phyloP scores from a whole-genome alignment of 2,113 vertebrate species.

The Natator depressus region DNA sequence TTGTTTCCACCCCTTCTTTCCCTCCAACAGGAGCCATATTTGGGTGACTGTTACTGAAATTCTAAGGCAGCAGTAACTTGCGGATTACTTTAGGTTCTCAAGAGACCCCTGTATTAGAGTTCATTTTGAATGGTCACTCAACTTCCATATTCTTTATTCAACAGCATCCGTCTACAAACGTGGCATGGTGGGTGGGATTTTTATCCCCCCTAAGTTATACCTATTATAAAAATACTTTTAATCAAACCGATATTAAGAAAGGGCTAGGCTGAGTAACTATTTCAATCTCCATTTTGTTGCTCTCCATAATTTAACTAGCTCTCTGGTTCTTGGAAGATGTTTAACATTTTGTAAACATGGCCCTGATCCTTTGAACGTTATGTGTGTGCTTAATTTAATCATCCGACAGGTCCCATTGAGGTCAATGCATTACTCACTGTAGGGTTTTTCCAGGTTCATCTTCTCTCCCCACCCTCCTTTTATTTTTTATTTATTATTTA shows the following conservation, averaged over 20 bases:
- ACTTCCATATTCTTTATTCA: background rate
- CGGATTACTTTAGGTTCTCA: background rate
- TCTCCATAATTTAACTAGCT: fast-evolving
- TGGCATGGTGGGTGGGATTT: background rate
- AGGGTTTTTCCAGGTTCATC: too few species aligned
- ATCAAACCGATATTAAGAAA: background rate
- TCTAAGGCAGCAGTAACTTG: background rate
- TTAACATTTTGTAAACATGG: background rate
- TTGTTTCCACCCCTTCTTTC: background rate
- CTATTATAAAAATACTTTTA: background rate
- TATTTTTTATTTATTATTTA: too few species aligned
- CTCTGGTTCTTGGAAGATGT: background rate
- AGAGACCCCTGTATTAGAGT: background rate
- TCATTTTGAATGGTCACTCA: background rate
- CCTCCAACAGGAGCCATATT: background rate
- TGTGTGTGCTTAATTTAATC: background rate
- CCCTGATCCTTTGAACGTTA: background rate
- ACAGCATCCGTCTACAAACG: background rate
- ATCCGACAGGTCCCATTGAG: background rate
- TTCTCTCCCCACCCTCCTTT: too few species aligned
- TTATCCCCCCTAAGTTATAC: background rate
- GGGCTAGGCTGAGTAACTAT: background rate
- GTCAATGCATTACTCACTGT: background rate
- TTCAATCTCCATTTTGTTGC: background rate
- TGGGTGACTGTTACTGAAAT: background rate